Evolutionary conservation across 2,113 vertebrate species (phyloP), one percentile per base, ranked within the genome.

Genomic region (Coryphaenoides rupestris): DNA sequence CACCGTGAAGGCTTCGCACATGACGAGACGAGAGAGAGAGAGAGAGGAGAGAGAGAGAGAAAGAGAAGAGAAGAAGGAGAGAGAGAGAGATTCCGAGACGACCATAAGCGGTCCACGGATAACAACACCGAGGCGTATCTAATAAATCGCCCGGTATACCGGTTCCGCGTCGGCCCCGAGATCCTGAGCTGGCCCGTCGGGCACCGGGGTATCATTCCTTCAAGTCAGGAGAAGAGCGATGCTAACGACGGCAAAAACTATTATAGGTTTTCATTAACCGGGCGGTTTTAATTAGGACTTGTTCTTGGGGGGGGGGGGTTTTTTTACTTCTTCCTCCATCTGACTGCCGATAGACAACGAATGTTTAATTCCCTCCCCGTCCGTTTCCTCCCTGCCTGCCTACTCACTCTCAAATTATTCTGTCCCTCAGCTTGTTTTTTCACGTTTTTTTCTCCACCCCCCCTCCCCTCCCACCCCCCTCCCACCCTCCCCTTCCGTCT

Each of bases 1-100:
- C 53, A n/a, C n/a, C 74, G 75, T 72, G 69, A 83, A 83, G 68
- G 66, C 73, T 63, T 75, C 69, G n/a, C 63, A 58, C 14, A 75
- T 77, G 74, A 68, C 77, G 79, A 75, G 73, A n/a, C 58, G 16
- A 52, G 56, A 74, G 70, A 75, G 57, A 77, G 71, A 71, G 69
- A 69, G 24, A 58, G 21, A 47, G 65, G 77, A 69, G 72, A 74
- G 64, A 68, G 65, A 53, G 66, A n/a, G n/a, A n/a, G n/a, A n/a
- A n/a, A n/a, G n/a, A n/a, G n/a, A n/a, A n/a, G n/a, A n/a, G n/a
- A n/a, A n/a, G n/a, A n/a, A n/a, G n/a, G n/a, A n/a, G n/a, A n/a
- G n/a, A n/a, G n/a, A n/a, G n/a, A n/a, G n/a, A n/a, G n/a, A n/a
- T n/a, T n/a, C n/a, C n/a, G n/a, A n/a, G n/a, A n/a, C n/a, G n/a